Percentiles rank a stretch among this genome's conserved stretches.
Evolutionary conservation across 2,113 vertebrate species (phyloP).

Genomic region (Albula goreensis): DNA sequence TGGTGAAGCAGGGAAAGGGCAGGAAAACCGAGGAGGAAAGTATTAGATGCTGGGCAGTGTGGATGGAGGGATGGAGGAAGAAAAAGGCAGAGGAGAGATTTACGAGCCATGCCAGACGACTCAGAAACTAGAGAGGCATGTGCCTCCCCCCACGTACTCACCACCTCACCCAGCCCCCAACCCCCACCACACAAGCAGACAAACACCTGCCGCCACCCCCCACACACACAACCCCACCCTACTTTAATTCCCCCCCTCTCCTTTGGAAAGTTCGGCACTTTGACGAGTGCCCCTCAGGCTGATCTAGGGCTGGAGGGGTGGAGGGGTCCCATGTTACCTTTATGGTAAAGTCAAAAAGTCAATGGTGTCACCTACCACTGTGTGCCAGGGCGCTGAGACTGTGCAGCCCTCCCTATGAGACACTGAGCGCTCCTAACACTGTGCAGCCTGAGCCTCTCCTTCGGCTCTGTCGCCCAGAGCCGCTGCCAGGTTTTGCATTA

Average conservation of each 20-base stretch:
- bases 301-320: slow-evolving; percentile 42
- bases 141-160: slow-evolving; percentile 66
- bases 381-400: slow-evolving; percentile 41
- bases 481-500: too few species aligned
- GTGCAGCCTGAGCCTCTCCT: too few species aligned
- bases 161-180: slow-evolving; percentile 16
- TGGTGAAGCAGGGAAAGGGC: not conserved
- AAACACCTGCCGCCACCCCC: slow-evolving; percentile 26
- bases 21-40: not conserved
- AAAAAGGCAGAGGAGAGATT: slow-evolving; percentile 43
- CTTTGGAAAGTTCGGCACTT: slow-evolving; percentile 4
- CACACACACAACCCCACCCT: not conserved
- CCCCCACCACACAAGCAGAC: not conserved
- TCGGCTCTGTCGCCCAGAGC: too few species aligned
- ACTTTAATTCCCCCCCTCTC: slow-evolving; percentile 6
- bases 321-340: slow-evolving; percentile 67
- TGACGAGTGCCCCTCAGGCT: slow-evolving; percentile 43
- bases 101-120: slow-evolving; percentile 60
- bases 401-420: too few species aligned
- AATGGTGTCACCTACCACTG: slow-evolving; percentile 66
- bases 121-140: slow-evolving; percentile 63
- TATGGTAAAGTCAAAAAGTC: slow-evolving; percentile 66
- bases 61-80: slow-evolving; percentile 13
- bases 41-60: not conserved
- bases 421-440: too few species aligned